Evolutionary conservation across 1,140 invertebrate species (phyloP).

Genomic region (Drosophila quadrilineata): DNA sequence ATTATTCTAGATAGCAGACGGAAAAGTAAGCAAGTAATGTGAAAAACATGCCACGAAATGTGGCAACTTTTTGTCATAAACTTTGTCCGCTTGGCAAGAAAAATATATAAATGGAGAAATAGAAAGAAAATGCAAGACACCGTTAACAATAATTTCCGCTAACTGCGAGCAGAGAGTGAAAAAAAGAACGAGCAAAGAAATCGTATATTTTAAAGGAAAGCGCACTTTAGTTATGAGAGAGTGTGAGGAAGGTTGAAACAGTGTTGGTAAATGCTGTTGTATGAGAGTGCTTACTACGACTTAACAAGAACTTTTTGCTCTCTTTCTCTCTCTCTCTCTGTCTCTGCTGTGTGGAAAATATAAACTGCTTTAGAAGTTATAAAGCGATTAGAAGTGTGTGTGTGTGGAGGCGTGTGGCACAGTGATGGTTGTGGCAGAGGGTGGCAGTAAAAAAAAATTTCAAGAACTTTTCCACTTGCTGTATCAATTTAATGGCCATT

Average conservation of each 20-base stretch:
- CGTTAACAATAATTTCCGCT: constrained; percentile 68
- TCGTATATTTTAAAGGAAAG: too few relatives aligned
- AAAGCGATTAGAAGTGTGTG: constrained; percentile 72
- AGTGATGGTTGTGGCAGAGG: constrained; percentile 11
- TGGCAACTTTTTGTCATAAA: constrained; percentile 31
- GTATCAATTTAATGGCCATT: constrained; percentile 75
- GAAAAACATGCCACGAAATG: constrained; percentile 30
- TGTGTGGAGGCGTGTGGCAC: constrained; percentile 21
- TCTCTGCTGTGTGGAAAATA: constrained; percentile 40
- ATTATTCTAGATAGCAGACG: not conserved
- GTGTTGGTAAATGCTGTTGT: too few relatives aligned
- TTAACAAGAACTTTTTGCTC: constrained; percentile 72
- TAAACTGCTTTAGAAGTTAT: constrained; percentile 77
- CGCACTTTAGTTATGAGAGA: too few relatives aligned
- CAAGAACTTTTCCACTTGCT: constrained; percentile 25
- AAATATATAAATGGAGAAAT: not conserved
- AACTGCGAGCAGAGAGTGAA: constrained; percentile 30
- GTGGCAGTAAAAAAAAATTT: not conserved
- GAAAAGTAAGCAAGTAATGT: constrained; percentile 28
- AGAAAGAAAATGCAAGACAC: constrained; percentile 38
- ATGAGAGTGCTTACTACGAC: constrained; percentile 68
- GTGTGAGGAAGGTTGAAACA: constrained; percentile 1
- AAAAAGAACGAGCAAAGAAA: too few relatives aligned
- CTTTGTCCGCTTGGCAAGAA: constrained; percentile 36
- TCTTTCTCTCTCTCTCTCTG: too few relatives aligned